A percentile compares a stretch with the other conserved stretches of the same genome.
Evolutionary conservation across 2,113 vertebrate genomes (phyloP).

Genomic region (Hassar affinis): DNA sequence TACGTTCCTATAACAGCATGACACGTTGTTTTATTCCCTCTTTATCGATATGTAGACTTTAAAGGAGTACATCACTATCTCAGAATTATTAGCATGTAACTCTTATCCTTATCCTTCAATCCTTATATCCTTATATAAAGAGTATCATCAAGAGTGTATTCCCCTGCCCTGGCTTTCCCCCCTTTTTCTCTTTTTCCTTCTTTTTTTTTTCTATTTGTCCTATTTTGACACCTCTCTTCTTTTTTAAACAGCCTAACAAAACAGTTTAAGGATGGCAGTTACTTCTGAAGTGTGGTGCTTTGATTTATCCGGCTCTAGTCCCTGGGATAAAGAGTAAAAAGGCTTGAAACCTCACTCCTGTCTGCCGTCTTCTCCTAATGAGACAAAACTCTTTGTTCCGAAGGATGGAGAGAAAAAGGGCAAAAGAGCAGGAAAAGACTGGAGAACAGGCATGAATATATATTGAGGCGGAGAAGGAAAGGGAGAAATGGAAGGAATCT

Average conservation of each 20-base stretch:
- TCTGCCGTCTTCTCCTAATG: conserved; percentile 49
- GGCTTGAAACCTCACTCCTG: conserved; percentile 44
- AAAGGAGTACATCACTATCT: background rate
- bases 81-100: background rate
- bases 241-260: conserved; percentile 34
- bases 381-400: conserved; percentile 50
- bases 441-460: conserved; percentile 41
- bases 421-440: conserved; percentile 39
- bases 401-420: conserved; percentile 24
- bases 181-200: background rate
- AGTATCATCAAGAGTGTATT: background rate
- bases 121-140: background rate
- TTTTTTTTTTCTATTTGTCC: conserved; percentile 1
- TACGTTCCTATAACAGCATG: background rate
- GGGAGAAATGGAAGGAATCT: conserved; percentile 31
- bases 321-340: conserved; percentile 47
- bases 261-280: conserved; percentile 44
- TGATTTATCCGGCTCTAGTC: conserved; percentile 47
- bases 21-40: background rate
- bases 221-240: conserved; percentile 18
- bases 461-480: background rate
- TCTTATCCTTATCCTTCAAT: background rate
- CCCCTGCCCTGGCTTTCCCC: background rate
- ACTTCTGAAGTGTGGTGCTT: conserved; percentile 36
- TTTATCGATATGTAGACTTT: background rate